Percentiles rank a stretch among this genome's conserved stretches.
Evolutionary conservation across 2,113 vertebrate genomes (phyloP).

Genomic region (Gadus chalcogrammus): DNA sequence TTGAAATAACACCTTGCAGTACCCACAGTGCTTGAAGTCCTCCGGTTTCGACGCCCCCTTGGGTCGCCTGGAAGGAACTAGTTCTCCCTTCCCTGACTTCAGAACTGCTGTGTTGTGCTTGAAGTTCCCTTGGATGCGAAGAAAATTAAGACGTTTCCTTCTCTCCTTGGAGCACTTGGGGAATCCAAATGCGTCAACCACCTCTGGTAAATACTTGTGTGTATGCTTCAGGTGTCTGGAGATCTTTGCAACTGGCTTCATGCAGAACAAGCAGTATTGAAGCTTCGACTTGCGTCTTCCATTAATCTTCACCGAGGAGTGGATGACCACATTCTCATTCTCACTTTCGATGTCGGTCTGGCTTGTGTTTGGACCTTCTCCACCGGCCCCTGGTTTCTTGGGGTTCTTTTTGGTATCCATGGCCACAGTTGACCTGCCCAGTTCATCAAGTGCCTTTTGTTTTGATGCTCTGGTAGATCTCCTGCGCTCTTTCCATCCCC

Average conservation of each 20-base stretch:
- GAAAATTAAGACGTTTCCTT: conserved; percentile 26
- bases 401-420: no score
- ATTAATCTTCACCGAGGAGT: neutral
- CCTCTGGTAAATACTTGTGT: conserved; percentile 23
- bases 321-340: neutral
- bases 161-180: conserved; percentile 38
- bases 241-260: conserved; percentile 26
- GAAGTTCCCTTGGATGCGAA: conserved; percentile 42
- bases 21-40: no score
- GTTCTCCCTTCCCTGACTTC: conserved; percentile 32
- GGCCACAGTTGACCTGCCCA: neutral
- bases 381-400: no score
- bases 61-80: conserved; percentile 25
- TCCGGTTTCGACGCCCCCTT: no score
- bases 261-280: conserved; percentile 32
- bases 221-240: conserved; percentile 29
- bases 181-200: conserved; percentile 35
- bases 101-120: conserved; percentile 42
- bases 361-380: neutral
- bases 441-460: neutral
- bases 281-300: conserved; percentile 6
- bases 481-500: neutral
- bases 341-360: neutral
- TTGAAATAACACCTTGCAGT: neutral
- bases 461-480: neutral